These are phyloP conservation scores for Zaprionus obscuricornis DNA, from an alignment of 2,888 invertebrate genomes.

Conservation along the genomic window DNA sequence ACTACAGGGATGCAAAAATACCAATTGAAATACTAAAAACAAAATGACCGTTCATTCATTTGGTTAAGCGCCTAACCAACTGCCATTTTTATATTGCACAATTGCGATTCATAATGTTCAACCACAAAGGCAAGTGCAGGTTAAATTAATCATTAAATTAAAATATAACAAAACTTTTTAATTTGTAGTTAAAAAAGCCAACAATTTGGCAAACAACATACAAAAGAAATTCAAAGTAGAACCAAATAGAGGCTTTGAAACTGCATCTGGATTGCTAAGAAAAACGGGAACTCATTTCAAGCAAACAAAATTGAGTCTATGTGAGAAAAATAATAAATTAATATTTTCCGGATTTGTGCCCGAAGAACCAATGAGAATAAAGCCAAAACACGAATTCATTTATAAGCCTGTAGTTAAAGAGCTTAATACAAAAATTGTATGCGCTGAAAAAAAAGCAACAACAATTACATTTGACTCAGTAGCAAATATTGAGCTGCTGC, in stretches of 20 bases:
- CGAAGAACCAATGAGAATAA: constrained; percentile 30
- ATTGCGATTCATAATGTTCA: constrained; percentile 48
- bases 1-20: constrained; percentile 1
- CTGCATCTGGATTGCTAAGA: constrained; percentile 53
- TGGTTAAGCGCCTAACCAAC: too few relatives aligned
- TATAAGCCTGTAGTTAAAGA: constrained; percentile 16
- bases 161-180: not conserved
- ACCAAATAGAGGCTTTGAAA: constrained; percentile 56
- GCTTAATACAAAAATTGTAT: not conserved
- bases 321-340: constrained; percentile 49
- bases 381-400: constrained; percentile 41
- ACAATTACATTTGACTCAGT: not conserved
- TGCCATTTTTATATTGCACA: too few relatives aligned
- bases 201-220: constrained; percentile 30
- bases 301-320: constrained; percentile 68
- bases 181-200: too few relatives aligned
- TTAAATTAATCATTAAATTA: not conserved
- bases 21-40: not conserved
- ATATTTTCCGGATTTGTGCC: constrained; percentile 60
- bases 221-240: constrained; percentile 47
- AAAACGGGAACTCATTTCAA: constrained; percentile 62
- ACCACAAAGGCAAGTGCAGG: constrained; percentile 52
- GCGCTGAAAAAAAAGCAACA: not conserved
- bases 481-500: constrained; percentile 16
- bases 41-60: too few relatives aligned